Conservation (phyloP, 2,113 vertebrate genomes). For the Archilochus colubris region DNA sequence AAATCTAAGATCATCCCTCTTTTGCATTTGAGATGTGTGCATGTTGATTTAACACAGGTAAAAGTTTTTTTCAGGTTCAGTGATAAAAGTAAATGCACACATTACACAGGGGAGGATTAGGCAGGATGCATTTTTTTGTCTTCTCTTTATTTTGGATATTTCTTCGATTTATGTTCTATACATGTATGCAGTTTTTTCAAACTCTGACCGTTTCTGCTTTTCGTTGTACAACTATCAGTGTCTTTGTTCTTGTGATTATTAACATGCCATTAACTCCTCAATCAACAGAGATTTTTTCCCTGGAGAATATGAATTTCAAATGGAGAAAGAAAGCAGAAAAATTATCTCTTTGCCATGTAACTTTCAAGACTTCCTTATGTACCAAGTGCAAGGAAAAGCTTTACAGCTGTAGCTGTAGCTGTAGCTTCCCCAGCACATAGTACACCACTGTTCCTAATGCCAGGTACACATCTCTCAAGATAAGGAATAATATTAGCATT, state of each 20-base stretch:
- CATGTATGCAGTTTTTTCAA: neutral
- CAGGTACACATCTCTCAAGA: neutral
- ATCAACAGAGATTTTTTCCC: neutral
- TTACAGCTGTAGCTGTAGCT: neutral
- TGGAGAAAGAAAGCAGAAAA: neutral
- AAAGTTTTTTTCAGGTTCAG: neutral
- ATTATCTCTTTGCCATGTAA: neutral
- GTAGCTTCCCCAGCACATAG: neutral
- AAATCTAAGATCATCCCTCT: neutral
- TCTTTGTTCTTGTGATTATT: neutral
- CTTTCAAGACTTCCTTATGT: neutral
- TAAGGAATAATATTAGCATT: neutral
- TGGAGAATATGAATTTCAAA: neutral
- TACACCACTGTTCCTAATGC: neutral
- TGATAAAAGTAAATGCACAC: neutral
- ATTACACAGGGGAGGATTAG: neutral
- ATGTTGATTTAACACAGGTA: neutral
- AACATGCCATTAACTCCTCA: neutral
- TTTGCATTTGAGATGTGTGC: neutral
- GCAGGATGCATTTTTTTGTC: neutral
- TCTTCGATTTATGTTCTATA: neutral
- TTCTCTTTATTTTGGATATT: neutral
- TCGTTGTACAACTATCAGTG: neutral
- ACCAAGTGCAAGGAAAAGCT: neutral
- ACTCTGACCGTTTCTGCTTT: neutral